Conservation (phyloP, 1,140 invertebrate genomes). For the Anastrepha ludens region DNA sequence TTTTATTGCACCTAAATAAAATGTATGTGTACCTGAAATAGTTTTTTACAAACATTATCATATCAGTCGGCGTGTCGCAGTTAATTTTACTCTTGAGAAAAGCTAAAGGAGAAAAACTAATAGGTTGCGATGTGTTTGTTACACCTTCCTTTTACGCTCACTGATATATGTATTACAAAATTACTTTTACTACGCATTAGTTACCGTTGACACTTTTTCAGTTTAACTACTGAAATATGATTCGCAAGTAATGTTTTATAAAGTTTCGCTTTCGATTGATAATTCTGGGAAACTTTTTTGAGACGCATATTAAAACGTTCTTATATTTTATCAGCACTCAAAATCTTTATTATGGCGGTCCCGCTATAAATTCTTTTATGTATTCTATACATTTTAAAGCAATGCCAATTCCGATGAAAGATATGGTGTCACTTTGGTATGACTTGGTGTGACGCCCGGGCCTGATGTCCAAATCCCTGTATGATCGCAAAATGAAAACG, state of each 20-base stretch:
- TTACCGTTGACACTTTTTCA: not conserved
- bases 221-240: not conserved
- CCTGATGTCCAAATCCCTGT: too few relatives aligned
- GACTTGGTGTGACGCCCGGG: too few relatives aligned
- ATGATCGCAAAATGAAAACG: too few relatives aligned
- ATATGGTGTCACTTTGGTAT: too few relatives aligned
- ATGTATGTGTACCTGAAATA: not conserved
- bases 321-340: too few relatives aligned
- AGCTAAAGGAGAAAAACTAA: not conserved
- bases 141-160: not conserved
- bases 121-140: not conserved
- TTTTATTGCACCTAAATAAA: not conserved
- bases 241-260: not conserved
- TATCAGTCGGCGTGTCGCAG: not conserved
- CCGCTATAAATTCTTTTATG: too few relatives aligned
- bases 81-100: not conserved
- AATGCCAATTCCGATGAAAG: too few relatives aligned
- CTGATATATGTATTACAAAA: not conserved
- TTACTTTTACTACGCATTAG: not conserved
- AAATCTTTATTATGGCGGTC: too few relatives aligned
- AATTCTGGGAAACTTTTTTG: too few relatives aligned
- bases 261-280: too few relatives aligned
- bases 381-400: too few relatives aligned
- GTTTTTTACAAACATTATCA: not conserved
- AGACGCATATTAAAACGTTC: too few relatives aligned